These are phyloP conservation scores for Argentina silus DNA, from an alignment of 2,797 vertebrate genomes.

Conservation along the genomic window DNA sequence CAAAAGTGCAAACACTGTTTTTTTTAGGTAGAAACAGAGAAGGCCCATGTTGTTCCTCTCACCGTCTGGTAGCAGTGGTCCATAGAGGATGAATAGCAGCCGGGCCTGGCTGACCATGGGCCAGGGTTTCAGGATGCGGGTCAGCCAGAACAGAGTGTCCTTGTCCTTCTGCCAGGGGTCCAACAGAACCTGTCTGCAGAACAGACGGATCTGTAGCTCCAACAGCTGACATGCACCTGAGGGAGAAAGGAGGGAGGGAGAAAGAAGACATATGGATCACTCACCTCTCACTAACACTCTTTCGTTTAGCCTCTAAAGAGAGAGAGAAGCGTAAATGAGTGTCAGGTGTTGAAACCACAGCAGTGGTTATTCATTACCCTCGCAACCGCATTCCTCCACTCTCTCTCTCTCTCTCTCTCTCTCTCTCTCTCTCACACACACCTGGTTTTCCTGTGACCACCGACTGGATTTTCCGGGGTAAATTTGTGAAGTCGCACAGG, in stretches of 20 bases:
- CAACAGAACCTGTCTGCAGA: constrained; percentile 85
- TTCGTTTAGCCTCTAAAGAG: not conserved
- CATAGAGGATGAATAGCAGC: constrained; percentile 88
- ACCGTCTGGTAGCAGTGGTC: constrained; percentile 84
- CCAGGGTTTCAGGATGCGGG: constrained; percentile 87
- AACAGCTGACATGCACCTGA: constrained; percentile 76
- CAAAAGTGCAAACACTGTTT: no score
- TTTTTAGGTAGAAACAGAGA: no score
- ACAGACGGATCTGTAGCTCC: constrained; percentile 85
- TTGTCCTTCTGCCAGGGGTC: constrained; percentile 74
- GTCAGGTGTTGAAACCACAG: no score
- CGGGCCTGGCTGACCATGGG: constrained; percentile 89
- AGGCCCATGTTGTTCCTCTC: constrained; percentile 28
- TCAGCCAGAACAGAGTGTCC: constrained; percentile 87
- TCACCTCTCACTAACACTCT: not conserved
- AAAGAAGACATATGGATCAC: not conserved
- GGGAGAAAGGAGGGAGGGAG: constrained; percentile 21
- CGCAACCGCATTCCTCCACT: not conserved
- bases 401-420: not conserved
- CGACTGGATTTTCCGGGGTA: constrained; percentile 78
- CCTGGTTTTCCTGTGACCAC: constrained; percentile 83
- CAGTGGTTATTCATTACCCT: not conserved
- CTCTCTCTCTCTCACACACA: constrained; percentile 30
- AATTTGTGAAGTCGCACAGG: constrained; percentile 81
- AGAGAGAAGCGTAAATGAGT: no score